Conservation (phyloP, 2,797 vertebrate species). For the Galago senegalensis region DNA sequence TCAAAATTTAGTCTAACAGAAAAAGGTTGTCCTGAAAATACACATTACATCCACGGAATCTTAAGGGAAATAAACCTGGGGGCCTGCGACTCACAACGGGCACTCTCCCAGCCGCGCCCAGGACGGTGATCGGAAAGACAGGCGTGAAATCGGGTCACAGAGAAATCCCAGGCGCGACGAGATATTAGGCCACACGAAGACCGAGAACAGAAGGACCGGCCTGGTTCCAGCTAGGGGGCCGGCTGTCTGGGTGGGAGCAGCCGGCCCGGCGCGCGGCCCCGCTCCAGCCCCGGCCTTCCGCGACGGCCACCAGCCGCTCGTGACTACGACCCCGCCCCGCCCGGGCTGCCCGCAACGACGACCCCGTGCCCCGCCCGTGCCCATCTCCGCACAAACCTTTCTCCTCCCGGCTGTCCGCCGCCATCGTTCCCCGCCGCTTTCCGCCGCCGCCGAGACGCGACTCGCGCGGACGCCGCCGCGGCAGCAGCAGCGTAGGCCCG, state of each 20-base stretch:
- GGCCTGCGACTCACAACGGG: background rate
- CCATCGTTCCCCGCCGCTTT: conserved; percentile 90
- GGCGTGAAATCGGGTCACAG: background rate
- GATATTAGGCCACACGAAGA: background rate
- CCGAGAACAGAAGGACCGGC: background rate
- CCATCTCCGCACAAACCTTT: conserved; percentile 90
- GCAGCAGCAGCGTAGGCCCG: conserved; percentile 64
- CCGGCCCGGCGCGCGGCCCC: background rate
- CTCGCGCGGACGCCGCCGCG: conserved; percentile 75
- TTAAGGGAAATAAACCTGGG: background rate
- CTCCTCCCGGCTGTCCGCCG: conserved; percentile 95
- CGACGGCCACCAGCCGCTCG: background rate
- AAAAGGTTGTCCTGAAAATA: background rate
- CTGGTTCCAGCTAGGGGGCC: background rate
- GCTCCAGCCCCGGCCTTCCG: background rate
- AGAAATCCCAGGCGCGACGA: background rate
- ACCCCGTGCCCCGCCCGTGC: background rate
- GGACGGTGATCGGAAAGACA: background rate
- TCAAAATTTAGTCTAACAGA: background rate
- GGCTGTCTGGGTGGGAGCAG: background rate
- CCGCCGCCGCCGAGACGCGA: conserved; percentile 51
- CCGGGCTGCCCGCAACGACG: background rate
- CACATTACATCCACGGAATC: conserved; percentile 53
- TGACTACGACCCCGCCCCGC: background rate
- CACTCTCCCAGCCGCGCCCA: conserved; percentile 47